Evolutionary conservation across 2,888 invertebrate genomes (phyloP), one percentile per base, ranked within the genome.

Genomic region (Stenolophus ochropezus): DNA sequence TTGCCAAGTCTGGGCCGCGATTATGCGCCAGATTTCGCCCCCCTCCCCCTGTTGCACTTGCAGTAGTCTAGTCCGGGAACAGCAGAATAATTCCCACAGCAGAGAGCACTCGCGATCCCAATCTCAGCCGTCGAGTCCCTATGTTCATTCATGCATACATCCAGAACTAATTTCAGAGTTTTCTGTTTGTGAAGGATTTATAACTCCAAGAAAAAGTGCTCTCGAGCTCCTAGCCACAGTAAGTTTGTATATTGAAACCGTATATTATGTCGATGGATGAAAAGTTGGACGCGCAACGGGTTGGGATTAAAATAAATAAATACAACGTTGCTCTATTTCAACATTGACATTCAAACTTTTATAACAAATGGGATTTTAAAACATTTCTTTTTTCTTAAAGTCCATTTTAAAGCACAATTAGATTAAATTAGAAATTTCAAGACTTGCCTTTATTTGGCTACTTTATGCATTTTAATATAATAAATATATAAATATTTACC

Each of bases 101-200:
- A 42, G 33, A 21, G n/a, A 14, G 61, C 14, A 61, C 14, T 61
- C 61, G 14, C 14, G 61, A 61, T 61, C 23, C 25, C 61, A 23
- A 61, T 61, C 25, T 25, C 25, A 23, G 25, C 1, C 14, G n/a
- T 11, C 5, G 25, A 2, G 20, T 11, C 16, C 47, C 49, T 65
- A 49, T 27, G 69, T 79, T 79, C 79, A 79, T 79, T 79, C 79
- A 79, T 79, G 69, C 79, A 71, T 49, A 79, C 51, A 79, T 79
- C 69, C 69, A 69, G 69, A 79, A 79, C 79, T 79, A 79, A 79
- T 79, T 69, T 79, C 79, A 79, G 79, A 79, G 51, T 79, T 79
- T 79, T 79, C 79, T 51, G 78, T 79, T 79, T 79, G 79, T 65
- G 79, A 79, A 79, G 79, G 79, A 79, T 79, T 79, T 79, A 79